Evolutionary conservation across 2,888 invertebrate species (phyloP).

Genomic region (Tinea semifulvella): DNA sequence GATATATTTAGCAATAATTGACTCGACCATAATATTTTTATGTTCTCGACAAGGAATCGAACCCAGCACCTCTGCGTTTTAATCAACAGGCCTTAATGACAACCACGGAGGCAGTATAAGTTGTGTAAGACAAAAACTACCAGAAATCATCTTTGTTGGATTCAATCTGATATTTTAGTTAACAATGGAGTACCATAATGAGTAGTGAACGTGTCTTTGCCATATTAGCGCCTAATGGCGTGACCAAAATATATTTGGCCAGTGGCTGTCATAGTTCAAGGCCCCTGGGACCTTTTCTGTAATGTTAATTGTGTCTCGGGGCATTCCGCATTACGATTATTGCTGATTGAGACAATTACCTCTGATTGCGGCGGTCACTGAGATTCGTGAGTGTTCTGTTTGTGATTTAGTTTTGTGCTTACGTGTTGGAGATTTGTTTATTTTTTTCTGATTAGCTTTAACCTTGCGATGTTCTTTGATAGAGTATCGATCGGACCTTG

Average conservation of each 20-base stretch:
- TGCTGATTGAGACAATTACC: constrained; percentile 49
- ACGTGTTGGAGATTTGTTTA: not conserved
- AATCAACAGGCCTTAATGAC: no score
- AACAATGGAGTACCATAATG: constrained; percentile 1
- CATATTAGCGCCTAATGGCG: constrained; percentile 41
- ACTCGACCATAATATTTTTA: no score
- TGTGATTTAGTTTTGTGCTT: constrained; percentile 4
- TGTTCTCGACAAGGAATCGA: no score
- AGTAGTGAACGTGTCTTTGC: constrained; percentile 27
- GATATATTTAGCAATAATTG: no score
- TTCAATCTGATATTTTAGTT: not conserved
- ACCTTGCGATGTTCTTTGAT: constrained; percentile 8
- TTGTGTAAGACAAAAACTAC: no score
- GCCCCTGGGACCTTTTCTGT: constrained; percentile 25
- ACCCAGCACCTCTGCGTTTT: no score
- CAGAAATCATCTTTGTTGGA: no score
- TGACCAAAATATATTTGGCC: constrained; percentile 41
- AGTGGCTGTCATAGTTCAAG: constrained; percentile 48
- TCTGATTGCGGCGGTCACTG: constrained; percentile 35
- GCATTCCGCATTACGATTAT: constrained; percentile 26
- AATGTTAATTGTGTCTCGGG: constrained; percentile 50
- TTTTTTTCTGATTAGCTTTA: constrained; percentile 12
- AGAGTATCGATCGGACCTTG: not conserved
- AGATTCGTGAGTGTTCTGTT: constrained; percentile 9
- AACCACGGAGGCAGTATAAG: no score